Conservation (phyloP, 2,888 invertebrate genomes). For the Taenaris catops region DNA sequence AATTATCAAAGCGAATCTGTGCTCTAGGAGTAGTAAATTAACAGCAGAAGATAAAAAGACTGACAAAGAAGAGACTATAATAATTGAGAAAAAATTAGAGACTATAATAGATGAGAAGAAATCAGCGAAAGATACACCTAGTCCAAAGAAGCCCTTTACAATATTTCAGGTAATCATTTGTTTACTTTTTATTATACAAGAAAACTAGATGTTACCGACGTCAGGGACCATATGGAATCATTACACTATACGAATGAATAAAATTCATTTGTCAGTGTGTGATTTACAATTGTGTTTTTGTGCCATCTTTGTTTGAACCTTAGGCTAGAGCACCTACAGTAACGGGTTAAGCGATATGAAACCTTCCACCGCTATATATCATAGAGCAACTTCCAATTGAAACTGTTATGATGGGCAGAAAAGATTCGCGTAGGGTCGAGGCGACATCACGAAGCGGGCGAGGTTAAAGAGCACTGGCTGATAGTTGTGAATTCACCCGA, state of each 20-base stretch:
- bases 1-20: conserved; percentile 60
- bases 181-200: no score
- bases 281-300: no score
- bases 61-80: conserved; percentile 23
- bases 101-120: conserved; percentile 41
- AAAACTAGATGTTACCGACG: no score
- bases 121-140: conserved; percentile 47
- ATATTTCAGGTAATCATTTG: conserved; percentile 67
- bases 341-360: conserved; percentile 31
- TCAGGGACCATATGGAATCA: no score
- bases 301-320: no score
- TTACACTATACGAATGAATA: no score
- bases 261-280: no score
- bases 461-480: conserved; percentile 69
- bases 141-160: conserved; percentile 62
- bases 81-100: conserved; percentile 42
- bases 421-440: conserved; percentile 65
- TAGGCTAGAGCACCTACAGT: conserved; percentile 27
- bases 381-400: conserved; percentile 71
- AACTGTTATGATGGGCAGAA: conserved; percentile 74
- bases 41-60: conserved; percentile 38
- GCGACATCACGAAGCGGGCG: conserved; percentile 68
- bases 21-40: conserved; percentile 43
- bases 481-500: conserved; percentile 62
- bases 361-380: conserved; percentile 44